Base-by-base conservation (phyloP, 2,113 vertebrate species). In the Parotia lawesii region DNA sequence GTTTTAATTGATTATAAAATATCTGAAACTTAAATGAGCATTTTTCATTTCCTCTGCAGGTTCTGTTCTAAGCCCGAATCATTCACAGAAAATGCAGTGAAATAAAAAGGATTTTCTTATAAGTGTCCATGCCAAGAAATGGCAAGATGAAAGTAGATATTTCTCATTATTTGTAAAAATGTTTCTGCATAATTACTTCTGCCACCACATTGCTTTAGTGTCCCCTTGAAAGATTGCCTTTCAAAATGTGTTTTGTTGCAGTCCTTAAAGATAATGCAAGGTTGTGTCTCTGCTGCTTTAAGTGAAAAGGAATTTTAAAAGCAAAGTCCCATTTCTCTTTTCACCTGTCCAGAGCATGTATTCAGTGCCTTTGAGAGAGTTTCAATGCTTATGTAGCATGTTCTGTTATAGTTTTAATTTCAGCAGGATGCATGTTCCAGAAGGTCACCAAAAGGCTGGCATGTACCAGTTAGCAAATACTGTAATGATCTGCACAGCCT, bases 131-230 rank as follows among this genome's bases (percentile, higher is more conserved):
- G 77, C 45, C 70, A 91, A 78, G 57, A 84, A 94, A 67, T 33
- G 6, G 40, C 0, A 5, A 81, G 54, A 89, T 40, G 31, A 77
- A 93, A 90, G 47, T 20, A 79, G 58, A 42, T 91, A 71, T 77
- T 88, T 90, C 71, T 58, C 40, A 62, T 85, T 93, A 79, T 95
- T 92, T 77, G 51, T 58, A 74, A 79, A 91, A 95, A 62, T 5
- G 5, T 91, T 91, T 79, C 67, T 92, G 54, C 77, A 50, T 94
- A 95, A 89, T 93, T 91, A 73, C 44, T 91, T 82, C 60, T 82
- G 28, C 48, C 31, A 62, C 20, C 5, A 4, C 67, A 56, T 60
- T 94, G 38, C 60, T 87, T 94, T 79, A 48, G 64, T 51, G 22
- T 86, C 25, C 47, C 51, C 62, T 57, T 79, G 71, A 89, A 91